A percentile compares a stretch with the other conserved stretches of the same genome.
These are phyloP conservation scores for Selene dorsalis DNA, from an alignment of 2,797 vertebrate genomes.

Conservation along the genomic window DNA sequence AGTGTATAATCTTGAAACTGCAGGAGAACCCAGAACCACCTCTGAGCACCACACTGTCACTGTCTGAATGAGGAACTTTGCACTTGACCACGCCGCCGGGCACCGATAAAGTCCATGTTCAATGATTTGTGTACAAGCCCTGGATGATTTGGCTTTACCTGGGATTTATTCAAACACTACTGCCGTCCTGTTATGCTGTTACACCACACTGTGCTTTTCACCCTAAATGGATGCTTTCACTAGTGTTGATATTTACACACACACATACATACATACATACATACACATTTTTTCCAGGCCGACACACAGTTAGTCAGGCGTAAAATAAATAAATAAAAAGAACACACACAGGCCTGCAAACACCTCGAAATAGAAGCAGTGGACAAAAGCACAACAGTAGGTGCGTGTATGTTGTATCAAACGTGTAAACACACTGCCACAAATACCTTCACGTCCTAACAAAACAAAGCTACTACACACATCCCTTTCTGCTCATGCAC, in stretches of 20 bases:
- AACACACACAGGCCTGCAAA: slow-evolving; percentile 27
- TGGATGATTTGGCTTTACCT: slow-evolving; percentile 36
- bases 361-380: slow-evolving; percentile 5
- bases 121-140: slow-evolving; percentile 51
- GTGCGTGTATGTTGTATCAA: background rate
- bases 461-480: background rate
- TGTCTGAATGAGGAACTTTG: slow-evolving; percentile 44
- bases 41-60: slow-evolving; percentile 26
- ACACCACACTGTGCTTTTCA: slow-evolving; percentile 43
- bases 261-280: background rate
- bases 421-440: slow-evolving; percentile 1
- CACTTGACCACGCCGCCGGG: slow-evolving; percentile 30
- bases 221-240: slow-evolving; percentile 45
- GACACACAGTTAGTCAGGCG: slow-evolving; percentile 15
- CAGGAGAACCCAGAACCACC: slow-evolving; percentile 35
- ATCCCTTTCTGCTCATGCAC: background rate
- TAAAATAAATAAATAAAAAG: background rate
- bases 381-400: slow-evolving; percentile 17
- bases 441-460: background rate
- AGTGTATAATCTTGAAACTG: slow-evolving; percentile 41
- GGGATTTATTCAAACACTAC: slow-evolving; percentile 49
- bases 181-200: slow-evolving; percentile 37
- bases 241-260: slow-evolving; percentile 47
- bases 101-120: background rate
- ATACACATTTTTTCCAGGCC: slow-evolving; percentile 21